Conservation (phyloP, 1,140 invertebrate species). For the Musca vetustissima region DNA sequence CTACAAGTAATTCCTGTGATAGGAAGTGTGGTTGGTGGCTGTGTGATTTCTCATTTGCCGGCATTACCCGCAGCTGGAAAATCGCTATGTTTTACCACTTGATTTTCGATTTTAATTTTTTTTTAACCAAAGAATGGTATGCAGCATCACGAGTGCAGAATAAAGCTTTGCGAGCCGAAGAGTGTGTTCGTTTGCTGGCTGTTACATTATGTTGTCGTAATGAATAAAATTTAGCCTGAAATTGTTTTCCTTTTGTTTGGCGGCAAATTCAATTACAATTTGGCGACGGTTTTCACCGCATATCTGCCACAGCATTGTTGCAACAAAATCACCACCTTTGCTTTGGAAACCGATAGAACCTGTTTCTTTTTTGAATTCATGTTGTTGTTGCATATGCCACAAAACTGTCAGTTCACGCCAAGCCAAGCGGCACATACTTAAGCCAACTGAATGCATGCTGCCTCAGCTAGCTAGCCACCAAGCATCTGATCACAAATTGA, state of each 20-base stretch:
- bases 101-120: no score
- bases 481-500: background rate
- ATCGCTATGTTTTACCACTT: no score
- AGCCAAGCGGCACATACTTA: background rate
- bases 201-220: no score
- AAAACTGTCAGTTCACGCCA: background rate
- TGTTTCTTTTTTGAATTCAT: background rate
- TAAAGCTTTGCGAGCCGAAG: no score
- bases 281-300: constrained; percentile 20
- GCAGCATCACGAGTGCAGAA: no score
- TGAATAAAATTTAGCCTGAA: constrained; percentile 3
- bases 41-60: no score
- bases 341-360: background rate
- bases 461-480: background rate
- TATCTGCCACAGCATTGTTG: background rate
- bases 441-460: background rate
- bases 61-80: no score
- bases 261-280: constrained; percentile 19
- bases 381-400: background rate
- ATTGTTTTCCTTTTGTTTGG: constrained; percentile 12
- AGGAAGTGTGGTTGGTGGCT: no score
- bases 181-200: no score
- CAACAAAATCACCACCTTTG: constrained; percentile 6
- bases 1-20: no score
- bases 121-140: no score